phyloP scores from a whole-genome alignment of 2,888 invertebrate species.

The Lasioglossum malachurum region DNA sequence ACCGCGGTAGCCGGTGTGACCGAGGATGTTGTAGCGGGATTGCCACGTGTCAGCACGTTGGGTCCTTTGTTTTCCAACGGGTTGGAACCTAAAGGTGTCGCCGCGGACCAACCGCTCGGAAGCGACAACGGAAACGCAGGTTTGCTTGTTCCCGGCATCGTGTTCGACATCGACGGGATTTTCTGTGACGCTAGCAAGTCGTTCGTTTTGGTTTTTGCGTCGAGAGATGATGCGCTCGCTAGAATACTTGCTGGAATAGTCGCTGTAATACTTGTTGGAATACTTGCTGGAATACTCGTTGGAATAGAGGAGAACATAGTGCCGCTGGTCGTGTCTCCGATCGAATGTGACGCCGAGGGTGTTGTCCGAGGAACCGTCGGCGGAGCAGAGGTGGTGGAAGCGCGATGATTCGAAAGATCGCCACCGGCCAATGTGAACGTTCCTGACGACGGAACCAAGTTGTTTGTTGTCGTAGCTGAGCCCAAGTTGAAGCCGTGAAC shows the following conservation, averaged over 20 bases:
- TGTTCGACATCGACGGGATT: background rate
- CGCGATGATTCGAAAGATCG: background rate
- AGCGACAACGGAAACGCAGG: background rate
- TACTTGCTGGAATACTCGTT: background rate
- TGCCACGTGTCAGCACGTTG: background rate
- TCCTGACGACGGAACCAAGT: background rate
- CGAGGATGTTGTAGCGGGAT: background rate
- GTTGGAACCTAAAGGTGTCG: background rate
- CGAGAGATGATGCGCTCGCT: background rate
- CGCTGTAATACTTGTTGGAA: too few species aligned
- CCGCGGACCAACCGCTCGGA: background rate
- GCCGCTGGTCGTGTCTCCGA: background rate
- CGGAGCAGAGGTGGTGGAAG: constrained; percentile 2
- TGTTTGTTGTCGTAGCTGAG: background rate
- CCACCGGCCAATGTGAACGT: constrained; percentile 21
- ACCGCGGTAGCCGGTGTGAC: background rate
- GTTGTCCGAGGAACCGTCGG: background rate
- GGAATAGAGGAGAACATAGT: background rate
- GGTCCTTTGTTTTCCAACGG: background rate
- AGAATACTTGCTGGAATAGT: background rate
- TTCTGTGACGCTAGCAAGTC: background rate
- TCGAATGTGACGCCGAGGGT: background rate
- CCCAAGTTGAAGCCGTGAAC: background rate
- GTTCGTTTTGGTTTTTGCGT: background rate
- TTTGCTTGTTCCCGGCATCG: background rate